phyloP scores from a whole-genome alignment of 2,797 vertebrate species.

The Rachycentron canadum region DNA sequence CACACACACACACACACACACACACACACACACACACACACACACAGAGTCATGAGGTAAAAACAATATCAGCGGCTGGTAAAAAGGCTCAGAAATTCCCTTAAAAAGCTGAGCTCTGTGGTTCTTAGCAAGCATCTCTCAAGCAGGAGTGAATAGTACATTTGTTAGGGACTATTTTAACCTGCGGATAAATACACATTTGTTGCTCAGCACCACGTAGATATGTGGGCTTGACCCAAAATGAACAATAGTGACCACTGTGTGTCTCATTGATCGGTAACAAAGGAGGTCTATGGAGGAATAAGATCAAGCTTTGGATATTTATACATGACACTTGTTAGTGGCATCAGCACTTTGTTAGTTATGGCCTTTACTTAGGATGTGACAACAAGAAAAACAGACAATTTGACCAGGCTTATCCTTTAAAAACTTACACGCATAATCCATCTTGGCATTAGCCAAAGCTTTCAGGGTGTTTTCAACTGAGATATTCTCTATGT shows the following conservation, averaged over 20 bases:
- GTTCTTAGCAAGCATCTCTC: background rate
- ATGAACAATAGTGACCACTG: no score
- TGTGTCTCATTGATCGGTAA: no score
- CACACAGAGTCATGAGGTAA: no score
- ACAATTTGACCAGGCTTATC: background rate
- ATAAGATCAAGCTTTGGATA: no score
- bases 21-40: no score
- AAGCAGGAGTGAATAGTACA: background rate
- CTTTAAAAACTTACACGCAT: constrained; percentile 86
- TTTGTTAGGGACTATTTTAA: constrained; percentile 10
- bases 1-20: no score
- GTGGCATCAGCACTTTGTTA: background rate
- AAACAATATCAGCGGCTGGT: no score
- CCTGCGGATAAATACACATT: background rate
- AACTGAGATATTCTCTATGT: constrained; percentile 84
- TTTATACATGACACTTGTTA: background rate
- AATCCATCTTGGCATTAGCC: constrained; percentile 90
- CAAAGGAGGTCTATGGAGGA: no score
- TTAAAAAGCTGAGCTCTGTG: background rate
- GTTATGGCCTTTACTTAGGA: background rate
- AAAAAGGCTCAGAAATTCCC: background rate
- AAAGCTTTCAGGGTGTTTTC: constrained; percentile 91
- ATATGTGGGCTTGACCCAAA: no score
- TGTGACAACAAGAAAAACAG: background rate
- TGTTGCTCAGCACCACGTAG: background rate